These are phyloP conservation scores for Burhinus bistriatus DNA, from an alignment of 2,113 vertebrate species.

Conservation along the genomic window DNA sequence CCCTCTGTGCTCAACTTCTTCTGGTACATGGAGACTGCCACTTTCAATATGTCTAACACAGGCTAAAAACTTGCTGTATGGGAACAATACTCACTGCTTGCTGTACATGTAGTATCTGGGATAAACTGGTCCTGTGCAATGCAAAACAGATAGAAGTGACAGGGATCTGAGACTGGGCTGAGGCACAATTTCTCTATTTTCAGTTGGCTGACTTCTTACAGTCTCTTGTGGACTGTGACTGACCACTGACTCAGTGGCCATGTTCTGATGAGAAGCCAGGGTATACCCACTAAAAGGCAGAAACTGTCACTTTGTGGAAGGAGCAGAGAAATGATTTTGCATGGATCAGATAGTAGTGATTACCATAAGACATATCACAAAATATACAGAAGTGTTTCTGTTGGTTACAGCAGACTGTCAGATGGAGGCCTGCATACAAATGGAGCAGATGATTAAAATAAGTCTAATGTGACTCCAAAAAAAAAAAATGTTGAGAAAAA, in stretches of 20 bases:
- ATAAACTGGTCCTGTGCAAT: neutral
- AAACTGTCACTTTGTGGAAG: neutral
- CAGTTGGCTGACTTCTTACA: neutral
- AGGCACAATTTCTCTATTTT: neutral
- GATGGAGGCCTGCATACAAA: neutral
- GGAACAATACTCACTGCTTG: neutral
- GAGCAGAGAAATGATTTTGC: neutral
- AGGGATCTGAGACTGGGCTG: neutral
- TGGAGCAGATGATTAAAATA: neutral
- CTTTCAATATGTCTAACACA: neutral
- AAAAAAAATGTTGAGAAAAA: neutral
- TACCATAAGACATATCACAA: neutral
- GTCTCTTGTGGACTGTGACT: neutral
- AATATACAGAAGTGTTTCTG: neutral
- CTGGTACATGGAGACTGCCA: neutral
- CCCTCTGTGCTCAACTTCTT: neutral
- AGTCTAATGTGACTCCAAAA: neutral
- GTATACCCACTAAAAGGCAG: neutral
- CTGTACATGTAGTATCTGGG: neutral
- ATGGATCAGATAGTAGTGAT: neutral
- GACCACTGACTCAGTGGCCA: neutral
- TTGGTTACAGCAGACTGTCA: neutral
- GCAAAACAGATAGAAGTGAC: neutral
- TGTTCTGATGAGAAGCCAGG: fast-evolving
- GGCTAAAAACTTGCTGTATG: neutral